phyloP scores from a whole-genome alignment of 2,888 invertebrate species.

The Pantelozetes paolii region DNA sequence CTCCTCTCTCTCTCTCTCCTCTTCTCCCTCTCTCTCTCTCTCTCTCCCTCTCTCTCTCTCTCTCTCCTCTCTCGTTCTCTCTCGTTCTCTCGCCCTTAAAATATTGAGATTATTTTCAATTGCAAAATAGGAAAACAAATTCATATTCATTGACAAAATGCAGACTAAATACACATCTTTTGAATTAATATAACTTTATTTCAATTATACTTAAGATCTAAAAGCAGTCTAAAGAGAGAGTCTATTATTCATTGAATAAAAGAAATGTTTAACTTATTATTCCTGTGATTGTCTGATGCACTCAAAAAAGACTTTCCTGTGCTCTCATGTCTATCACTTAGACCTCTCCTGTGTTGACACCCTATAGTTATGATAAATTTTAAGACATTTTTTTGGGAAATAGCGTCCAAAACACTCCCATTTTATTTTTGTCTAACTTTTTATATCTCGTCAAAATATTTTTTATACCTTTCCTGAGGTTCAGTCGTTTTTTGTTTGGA shows the following conservation, averaged over 20 bases:
- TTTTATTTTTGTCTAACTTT: neutral
- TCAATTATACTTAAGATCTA: neutral
- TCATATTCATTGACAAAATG: too few relatives aligned
- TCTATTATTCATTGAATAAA: neutral
- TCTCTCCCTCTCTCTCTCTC: too few relatives aligned
- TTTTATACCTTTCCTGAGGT: neutral
- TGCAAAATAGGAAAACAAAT: too few relatives aligned
- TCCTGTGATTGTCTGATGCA: constrained; percentile 22
- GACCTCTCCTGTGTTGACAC: constrained; percentile 15
- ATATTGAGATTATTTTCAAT: too few relatives aligned
- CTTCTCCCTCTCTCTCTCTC: too few relatives aligned
- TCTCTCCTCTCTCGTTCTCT: too few relatives aligned
- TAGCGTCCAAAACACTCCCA: neutral
- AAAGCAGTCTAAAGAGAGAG: neutral
- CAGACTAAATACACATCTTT: too few relatives aligned
- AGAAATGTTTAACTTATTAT: constrained; percentile 28
- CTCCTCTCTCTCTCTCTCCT: too few relatives aligned
- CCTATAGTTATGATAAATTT: constrained; percentile 17
- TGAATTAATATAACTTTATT: neutral
- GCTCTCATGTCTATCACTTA: neutral
- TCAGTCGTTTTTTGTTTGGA: neutral
- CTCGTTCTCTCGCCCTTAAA: too few relatives aligned
- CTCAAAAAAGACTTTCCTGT: constrained; percentile 14
- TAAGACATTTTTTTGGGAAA: constrained; percentile 17
- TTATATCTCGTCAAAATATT: neutral